Evolutionary conservation across 2,888 invertebrate genomes (phyloP).

Genomic region (Eupithecia centaureata): DNA sequence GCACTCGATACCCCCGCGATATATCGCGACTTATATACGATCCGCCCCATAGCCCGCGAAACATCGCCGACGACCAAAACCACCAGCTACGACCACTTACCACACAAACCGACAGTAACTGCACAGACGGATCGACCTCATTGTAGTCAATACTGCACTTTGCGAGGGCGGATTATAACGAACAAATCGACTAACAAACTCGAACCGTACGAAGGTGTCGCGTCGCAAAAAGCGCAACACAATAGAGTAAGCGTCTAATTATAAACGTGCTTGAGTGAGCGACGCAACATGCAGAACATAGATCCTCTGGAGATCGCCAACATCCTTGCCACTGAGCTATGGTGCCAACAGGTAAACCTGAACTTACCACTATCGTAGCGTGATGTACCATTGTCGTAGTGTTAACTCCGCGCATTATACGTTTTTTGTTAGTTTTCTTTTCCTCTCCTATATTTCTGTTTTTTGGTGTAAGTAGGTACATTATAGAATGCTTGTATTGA

Average conservation of each 20-base stretch:
- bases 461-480: background rate
- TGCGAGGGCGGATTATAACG: constrained; percentile 83
- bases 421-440: background rate
- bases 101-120: constrained; percentile 42
- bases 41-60: constrained; percentile 58
- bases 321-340: constrained; percentile 92
- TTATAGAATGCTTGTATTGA: background rate
- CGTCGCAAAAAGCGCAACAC: constrained; percentile 83
- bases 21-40: constrained; percentile 62
- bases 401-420: background rate
- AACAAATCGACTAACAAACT: constrained; percentile 82
- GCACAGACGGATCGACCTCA: constrained; percentile 60
- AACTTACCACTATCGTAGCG: constrained; percentile 10
- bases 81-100: constrained; percentile 37
- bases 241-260: constrained; percentile 84
- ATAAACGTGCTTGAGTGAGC: constrained; percentile 76
- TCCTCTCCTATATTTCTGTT: background rate
- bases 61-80: constrained; percentile 27
- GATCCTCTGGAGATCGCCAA: constrained; percentile 93
- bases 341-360: constrained; percentile 90
- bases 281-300: constrained; percentile 83
- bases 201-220: constrained; percentile 82
- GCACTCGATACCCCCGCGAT: constrained; percentile 68
- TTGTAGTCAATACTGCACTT: constrained; percentile 63
- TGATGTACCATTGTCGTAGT: constrained; percentile 1